phyloP scores from a whole-genome alignment of 2,888 invertebrate species.

The Metallyticus violacea region DNA sequence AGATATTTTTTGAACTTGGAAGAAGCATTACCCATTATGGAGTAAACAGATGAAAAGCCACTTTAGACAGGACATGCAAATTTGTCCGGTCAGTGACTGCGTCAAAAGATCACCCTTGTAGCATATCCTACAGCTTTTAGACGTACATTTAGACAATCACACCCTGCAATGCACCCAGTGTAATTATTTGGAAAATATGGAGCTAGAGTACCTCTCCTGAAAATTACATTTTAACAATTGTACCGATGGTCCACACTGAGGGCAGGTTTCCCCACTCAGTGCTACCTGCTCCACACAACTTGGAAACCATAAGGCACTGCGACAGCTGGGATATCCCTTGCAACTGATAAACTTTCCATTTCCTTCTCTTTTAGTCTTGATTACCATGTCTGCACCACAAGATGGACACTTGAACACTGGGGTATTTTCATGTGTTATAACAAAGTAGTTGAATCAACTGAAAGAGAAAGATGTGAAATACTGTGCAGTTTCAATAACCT shows the following conservation, averaged over 20 bases:
- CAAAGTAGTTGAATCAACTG: too few species aligned
- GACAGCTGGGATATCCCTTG: constrained; percentile 75
- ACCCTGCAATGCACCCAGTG: constrained; percentile 70
- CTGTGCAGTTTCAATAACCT: too few species aligned
- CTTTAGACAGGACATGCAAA: background rate
- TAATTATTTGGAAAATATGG: constrained; percentile 64
- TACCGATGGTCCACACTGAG: constrained; percentile 61
- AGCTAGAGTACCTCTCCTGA: constrained; percentile 58
- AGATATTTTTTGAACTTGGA: constrained; percentile 68
- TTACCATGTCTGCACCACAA: constrained; percentile 75
- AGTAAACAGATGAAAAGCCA: background rate
- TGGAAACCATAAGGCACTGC: constrained; percentile 79
- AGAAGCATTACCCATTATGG: constrained; percentile 62
- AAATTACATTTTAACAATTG: constrained; percentile 64
- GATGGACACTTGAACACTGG: constrained; percentile 69
- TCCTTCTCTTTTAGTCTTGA: constrained; percentile 66
- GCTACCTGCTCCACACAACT: constrained; percentile 62
- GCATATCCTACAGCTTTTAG: background rate
- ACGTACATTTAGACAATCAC: constrained; percentile 58
- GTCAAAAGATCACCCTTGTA: constrained; percentile 23
- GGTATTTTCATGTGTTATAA: too few species aligned
- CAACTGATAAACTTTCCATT: constrained; percentile 72
- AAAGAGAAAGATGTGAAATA: too few species aligned
- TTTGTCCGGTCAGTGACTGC: constrained; percentile 4
- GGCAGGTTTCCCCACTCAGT: too few species aligned